Base-by-base conservation (phyloP, 35 echinoderm and acorn worm species). In the Heliocidaris erythrogramma region DNA sequence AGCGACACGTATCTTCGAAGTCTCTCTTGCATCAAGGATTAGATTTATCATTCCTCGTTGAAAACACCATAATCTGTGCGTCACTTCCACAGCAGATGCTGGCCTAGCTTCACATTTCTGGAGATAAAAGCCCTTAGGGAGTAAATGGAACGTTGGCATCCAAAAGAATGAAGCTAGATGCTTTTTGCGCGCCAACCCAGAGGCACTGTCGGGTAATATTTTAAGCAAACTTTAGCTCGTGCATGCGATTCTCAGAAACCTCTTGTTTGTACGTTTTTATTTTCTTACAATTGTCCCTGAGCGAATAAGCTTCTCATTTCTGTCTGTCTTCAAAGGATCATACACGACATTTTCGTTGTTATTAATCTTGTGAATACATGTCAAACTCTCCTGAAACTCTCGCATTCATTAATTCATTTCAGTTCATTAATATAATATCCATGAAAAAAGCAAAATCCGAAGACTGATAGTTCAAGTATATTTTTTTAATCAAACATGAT, bases 111-210 rank as follows among this genome's bases (percentile, higher is more conserved):
- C 27, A 5, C 65, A 21, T 27, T 78, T 18, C 65, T 78, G 21
- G 65, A 78, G 65, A 78, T 78, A 78, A 78, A 78, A 78, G 65
- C 65, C 65, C 65, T 78, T 78, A 78, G 65, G 65, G 65, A 78
- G 18, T 78, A 78, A n/a, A 78, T 78, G 65, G 65, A 69, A 78
- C 65, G 65, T 78, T 78, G 27, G 65, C 65, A 78, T 78, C 21
- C 65, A 78, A 17, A 24, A 78, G 27, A 78, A 18, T 78, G 21
- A 78, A 78, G 65, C 65, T 78, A 78, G 60, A 69, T 21, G 65
- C 65, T 78, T 78, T 78, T 78, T 78, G n/a, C 65, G 27, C 65
- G 21, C 65, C 65, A 78, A 78, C 4, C 65, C 65, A 78, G 65
- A 78, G 65, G 65, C 65, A 78, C 65, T 78, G 65, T n/a, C 65